Base-by-base conservation (phyloP, 2,797 vertebrate genomes). In the Echiichthys vipera region DNA sequence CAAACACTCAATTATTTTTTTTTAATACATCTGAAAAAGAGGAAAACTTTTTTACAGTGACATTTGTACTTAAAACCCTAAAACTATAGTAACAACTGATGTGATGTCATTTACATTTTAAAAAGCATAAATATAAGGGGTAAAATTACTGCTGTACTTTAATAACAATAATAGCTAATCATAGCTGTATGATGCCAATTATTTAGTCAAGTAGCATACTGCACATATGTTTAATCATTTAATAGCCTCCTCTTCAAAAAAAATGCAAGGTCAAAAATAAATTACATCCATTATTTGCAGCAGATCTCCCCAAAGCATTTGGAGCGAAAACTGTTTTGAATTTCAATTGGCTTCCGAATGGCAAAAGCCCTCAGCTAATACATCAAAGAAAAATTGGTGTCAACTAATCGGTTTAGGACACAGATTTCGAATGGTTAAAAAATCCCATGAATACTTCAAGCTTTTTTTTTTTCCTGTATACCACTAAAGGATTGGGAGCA, bases 371-470 rank as follows among this genome's bases (percentile, higher is more conserved):
- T 93, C 91, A 94, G 94, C 93, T 94, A 94, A 95, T 94, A 95
- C 94, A 95, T 95, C 94, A 95, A 95, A 95, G 93, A 95, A 94
- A 94, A 93, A 94, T 93, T 94, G 92, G 91, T 93, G 94, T 95
- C 93, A 93, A 93, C 93, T 95, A 95, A 94, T 95, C 94, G 93
- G 93, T 95, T 95, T 95, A 95, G 90, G 92, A 94, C 93, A 92
- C 92, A 92, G 89, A 94, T 93, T 94, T 93, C 87, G 83, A 94
- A 93, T 88, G 93, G 92, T 89, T 91, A 86, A 92, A n/a, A 89
- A 93, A 95, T 92, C 91, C 90, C 83, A 93, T 89, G 91, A 93
- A 92, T 90, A 91, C 85, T 90, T 85, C 69, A 88, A 91, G 90
- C 82, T 72, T 84, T 86, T 88, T 83, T 78, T 40, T 71, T 51